These are phyloP conservation scores for Xiphorhynchus elegans DNA, from an alignment of 2,113 vertebrate genomes.

Conservation along the genomic window DNA sequence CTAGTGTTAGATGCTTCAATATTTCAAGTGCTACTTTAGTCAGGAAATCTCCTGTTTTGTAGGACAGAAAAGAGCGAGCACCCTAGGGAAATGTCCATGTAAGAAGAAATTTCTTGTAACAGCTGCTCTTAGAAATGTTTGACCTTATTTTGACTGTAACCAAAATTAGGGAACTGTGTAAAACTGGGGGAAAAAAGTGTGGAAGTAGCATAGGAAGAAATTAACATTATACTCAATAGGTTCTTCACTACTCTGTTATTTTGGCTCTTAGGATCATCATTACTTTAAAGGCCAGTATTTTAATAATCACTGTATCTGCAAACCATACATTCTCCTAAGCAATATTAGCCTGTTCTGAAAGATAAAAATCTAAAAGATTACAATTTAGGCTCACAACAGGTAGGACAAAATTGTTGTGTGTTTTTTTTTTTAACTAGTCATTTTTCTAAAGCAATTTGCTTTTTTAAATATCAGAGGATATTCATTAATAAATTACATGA, in stretches of 20 bases:
- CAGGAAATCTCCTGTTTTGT: not conserved
- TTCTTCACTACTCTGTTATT: not conserved
- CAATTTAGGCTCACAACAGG: not conserved
- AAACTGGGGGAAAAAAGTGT: not conserved
- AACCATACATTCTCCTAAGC: not conserved
- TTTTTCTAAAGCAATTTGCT: not conserved
- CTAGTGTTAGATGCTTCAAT: not conserved
- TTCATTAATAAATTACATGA: not conserved
- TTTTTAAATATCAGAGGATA: not conserved
- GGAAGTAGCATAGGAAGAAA: not conserved
- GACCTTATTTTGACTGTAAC: not conserved
- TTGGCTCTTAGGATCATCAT: not conserved
- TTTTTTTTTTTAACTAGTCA: not conserved
- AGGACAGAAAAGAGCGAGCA: not conserved
- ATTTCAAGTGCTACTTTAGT: not conserved
- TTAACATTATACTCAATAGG: not conserved
- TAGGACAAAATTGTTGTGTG: not conserved
- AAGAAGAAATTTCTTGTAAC: conserved; percentile 24
- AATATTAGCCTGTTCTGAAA: not conserved
- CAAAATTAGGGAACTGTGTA: not conserved
- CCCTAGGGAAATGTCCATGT: not conserved
- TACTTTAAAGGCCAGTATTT: not conserved
- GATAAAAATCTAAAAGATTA: not conserved
- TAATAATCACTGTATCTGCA: not conserved
- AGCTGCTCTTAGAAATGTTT: not conserved